These are phyloP conservation scores for Oceanodroma tethys DNA, from an alignment of 2,113 vertebrate species.

Conservation along the genomic window DNA sequence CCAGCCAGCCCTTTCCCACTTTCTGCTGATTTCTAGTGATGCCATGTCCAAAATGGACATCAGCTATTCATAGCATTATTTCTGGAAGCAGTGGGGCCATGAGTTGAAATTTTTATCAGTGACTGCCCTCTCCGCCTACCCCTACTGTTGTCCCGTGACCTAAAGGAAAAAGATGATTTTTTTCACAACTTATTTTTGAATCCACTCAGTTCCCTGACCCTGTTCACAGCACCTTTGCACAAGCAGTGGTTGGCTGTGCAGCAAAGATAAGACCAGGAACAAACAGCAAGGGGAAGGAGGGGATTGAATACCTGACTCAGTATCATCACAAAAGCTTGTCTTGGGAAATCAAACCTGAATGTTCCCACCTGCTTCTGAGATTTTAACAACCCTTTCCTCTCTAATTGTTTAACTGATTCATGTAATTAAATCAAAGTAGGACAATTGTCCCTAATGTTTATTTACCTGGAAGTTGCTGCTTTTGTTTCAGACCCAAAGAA, in stretches of 20 bases:
- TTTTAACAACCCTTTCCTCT: not conserved
- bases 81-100: not conserved
- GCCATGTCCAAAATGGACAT: not conserved
- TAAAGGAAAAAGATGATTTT: not conserved
- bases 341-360: slow-evolving; percentile 31
- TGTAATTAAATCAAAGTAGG: not conserved
- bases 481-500: not conserved
- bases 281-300: not conserved
- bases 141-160: not conserved
- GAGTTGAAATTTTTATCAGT: not conserved
- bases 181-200: not conserved
- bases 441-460: not conserved
- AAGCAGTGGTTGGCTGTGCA: not conserved
- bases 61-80: not conserved
- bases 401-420: not conserved
- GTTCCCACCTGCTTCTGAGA: slow-evolving; percentile 19
- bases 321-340: not conserved
- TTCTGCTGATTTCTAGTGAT: not conserved
- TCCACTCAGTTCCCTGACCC: not conserved
- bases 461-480: not conserved
- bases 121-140: not conserved
- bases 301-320: not conserved
- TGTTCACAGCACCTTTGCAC: not conserved
- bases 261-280: not conserved
- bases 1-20: not conserved